Base-by-base conservation (phyloP, 2,113 vertebrate species). In the Archilochus colubris region DNA sequence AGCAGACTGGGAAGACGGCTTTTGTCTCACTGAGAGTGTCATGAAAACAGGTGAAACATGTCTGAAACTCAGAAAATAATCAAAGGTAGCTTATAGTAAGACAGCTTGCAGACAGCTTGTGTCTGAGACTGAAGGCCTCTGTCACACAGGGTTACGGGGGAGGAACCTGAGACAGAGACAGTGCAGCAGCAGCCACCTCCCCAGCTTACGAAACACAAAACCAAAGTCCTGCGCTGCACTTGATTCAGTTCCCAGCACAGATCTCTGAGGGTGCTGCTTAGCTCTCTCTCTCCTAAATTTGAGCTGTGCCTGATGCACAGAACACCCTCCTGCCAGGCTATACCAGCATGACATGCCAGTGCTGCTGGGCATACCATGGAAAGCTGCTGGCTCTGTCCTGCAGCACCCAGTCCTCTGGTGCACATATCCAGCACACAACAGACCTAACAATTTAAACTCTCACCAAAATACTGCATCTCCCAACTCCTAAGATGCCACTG, bases 161-260 rank as follows among this genome's bases (percentile, higher is more conserved):
- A 77, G 15, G 51, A 83, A 66, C 11, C 38, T 73, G 55, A 67
- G 43, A 4, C 21, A 80, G 58, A 82, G 44, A 9, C 31, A 66
- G 38, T 67, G n/a, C 46, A 57, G n/a, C 3, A 0, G 33, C 38
- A 73, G 78, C 2, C 17, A 27, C 3, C 27, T 73, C 30, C 66
- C 15, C 46, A 62, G 24, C 23, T 72, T n/a, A 51, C 14, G 1
- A 2, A 86, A 22, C 2, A 3, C 2, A 4, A 0, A 2, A 64
- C 20, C 48, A 0, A 70, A 74, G 36, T 38, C 67, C 53, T 30
- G 40, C 43, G 54, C 22, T 51, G 44, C 51, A 80, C 8, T 40
- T 51, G 28, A 44, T 83, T 54, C 30, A 68, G 30, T 7, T 68
- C 33, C 36, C 43, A 83, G 81, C 38, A 55, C 24, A 68, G 15